phyloP scores from a whole-genome alignment of 2,113 vertebrate genomes.

The Nibea albiflora region DNA sequence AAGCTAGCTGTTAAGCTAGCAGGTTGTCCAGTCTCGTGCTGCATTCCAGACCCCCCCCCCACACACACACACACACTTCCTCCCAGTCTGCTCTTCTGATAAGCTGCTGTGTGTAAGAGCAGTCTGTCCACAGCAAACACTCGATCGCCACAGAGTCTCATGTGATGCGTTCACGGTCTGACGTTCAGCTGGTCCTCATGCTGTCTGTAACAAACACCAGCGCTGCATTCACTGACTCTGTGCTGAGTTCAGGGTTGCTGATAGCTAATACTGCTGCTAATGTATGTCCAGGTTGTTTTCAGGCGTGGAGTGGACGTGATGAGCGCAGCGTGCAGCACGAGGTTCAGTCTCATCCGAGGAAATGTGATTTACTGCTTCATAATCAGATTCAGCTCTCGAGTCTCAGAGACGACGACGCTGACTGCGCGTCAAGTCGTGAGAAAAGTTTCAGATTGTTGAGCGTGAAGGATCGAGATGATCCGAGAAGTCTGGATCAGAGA shows the following conservation, averaged over 20 bases:
- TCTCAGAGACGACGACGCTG: neutral
- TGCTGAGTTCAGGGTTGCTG: neutral
- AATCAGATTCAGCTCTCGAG: neutral
- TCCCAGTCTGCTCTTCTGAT: too few species aligned
- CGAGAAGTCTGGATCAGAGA: too few species aligned
- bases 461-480: too few species aligned
- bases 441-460: neutral
- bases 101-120: too few species aligned
- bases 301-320: neutral
- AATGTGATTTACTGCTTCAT: conserved; percentile 3
- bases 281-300: neutral
- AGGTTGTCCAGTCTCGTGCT: neutral
- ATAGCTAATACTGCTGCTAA: too few species aligned
- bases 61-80: too few species aligned
- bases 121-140: neutral
- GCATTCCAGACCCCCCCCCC: neutral
- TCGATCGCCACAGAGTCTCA: neutral
- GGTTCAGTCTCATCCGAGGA: neutral
- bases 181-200: neutral
- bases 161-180: neutral
- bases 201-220: conserved; percentile 8
- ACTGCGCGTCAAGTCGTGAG: neutral
- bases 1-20: neutral
- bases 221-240: neutral
- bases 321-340: conserved; percentile 2